Base-by-base conservation (phyloP, 2,888 invertebrate genomes). In the Microchrysa polita region DNA sequence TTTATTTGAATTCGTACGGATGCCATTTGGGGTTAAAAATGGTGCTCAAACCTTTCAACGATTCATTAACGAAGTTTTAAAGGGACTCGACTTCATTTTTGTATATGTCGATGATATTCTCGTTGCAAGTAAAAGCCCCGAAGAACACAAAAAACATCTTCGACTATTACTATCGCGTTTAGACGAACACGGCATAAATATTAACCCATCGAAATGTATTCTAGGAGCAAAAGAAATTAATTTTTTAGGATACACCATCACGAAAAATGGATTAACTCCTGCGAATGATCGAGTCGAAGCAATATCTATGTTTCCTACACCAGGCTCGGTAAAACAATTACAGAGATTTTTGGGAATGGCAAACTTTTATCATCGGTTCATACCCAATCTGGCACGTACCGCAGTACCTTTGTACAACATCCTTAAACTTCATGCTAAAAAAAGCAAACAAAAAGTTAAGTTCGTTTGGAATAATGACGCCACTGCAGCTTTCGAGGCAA, bases 261-360 rank as follows among this genome's bases (percentile, higher is more conserved):
- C 57, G 0, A 18, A 23, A 42, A 14, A 67, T 7, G 73, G 73
- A 27, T 60, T 53, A 40, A 9, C 59, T 52, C 72, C 72, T 42
- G 18, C 72, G 10, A 59, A 72, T 42, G 67, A 67, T 9, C 27
- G 59, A 59, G 40, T 74, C 12, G 5, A 65, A 1, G 72, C 60
- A 5, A 57, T 74, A 18, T 9, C 2, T 12, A 14, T 10, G 16
- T 74, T 72, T 57, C 71, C 71, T 34, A n/a, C 42, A 5, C 74
- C 72, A 9, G 57, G 55, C 20, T 74, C 72, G 5, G n/a, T 74
- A 2, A 23, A 44, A 12, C 63, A 72, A 14, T 12, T 73, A 0
- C 74, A 74, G n/a, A 27, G 22, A 2, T 74, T 72, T 16, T 20
- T 67, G 18, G 74, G 72, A 1, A 74, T 74, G 74, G 67, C 67